These are phyloP conservation scores for Hypocryptadius cinnamomeus DNA, from an alignment of 2,113 vertebrate species.

Conservation along the genomic window DNA sequence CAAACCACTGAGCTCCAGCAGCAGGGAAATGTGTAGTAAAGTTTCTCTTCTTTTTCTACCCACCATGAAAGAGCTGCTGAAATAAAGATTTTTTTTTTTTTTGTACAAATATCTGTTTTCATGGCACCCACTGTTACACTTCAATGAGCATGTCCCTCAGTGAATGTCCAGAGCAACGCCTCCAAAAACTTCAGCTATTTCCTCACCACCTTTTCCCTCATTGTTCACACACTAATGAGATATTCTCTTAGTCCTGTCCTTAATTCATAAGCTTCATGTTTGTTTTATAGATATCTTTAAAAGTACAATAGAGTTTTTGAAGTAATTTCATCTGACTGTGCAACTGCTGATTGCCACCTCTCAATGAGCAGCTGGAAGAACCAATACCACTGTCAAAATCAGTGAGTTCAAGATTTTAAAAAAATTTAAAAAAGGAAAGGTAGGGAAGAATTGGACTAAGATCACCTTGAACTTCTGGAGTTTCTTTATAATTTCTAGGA, in stretches of 20 bases:
- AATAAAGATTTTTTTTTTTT: neutral
- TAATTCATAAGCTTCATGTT: neutral
- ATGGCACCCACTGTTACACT: neutral
- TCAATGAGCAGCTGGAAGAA: neutral
- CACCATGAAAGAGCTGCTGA: neutral
- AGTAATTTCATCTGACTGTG: neutral
- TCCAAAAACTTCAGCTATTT: neutral
- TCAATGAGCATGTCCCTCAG: accelerated
- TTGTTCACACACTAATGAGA: neutral
- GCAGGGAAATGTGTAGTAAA: neutral
- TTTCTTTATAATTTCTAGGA: neutral
- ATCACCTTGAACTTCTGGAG: neutral
- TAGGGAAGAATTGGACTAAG: neutral
- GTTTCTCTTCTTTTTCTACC: neutral
- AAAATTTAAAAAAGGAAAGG: too few relatives aligned
- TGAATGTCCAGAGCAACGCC: neutral
- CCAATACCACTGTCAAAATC: neutral
- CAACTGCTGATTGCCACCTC: neutral
- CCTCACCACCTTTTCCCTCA: neutral
- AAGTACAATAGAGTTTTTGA: neutral
- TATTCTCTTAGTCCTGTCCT: neutral
- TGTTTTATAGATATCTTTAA: neutral
- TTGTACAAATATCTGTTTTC: neutral
- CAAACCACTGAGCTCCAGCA: neutral
- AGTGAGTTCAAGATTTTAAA: neutral